Conservation (phyloP, 2,888 invertebrate species). For the Sceliomorpha sp. region DNA sequence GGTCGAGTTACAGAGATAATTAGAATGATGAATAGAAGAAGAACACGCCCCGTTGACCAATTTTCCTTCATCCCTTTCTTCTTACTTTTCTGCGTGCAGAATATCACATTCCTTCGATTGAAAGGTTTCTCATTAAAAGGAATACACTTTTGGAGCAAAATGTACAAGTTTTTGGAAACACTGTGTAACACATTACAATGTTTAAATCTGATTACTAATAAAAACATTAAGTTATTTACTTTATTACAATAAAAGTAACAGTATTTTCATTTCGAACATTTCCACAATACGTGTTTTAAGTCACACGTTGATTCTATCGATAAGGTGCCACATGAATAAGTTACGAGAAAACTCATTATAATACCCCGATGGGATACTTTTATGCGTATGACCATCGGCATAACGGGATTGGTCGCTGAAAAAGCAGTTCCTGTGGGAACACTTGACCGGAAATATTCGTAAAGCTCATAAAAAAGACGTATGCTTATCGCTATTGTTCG, state of each 20-base stretch:
- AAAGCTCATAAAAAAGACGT: conserved; percentile 70
- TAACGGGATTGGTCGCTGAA: conserved; percentile 67
- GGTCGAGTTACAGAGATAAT: conserved; percentile 77
- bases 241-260: neutral
- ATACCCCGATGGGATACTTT: conserved; percentile 73
- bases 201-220: too few relatives aligned
- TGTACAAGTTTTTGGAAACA: too few relatives aligned
- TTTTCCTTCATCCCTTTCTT: conserved; percentile 60
- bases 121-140: conserved; percentile 7
- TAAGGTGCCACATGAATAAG: conserved; percentile 59
- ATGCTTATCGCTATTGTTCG: conserved; percentile 64
- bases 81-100: conserved; percentile 7
- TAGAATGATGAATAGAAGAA: conserved; percentile 75
- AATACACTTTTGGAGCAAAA: too few relatives aligned
- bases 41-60: conserved; percentile 73
- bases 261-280: neutral
- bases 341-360: conserved; percentile 65
- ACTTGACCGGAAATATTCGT: conserved; percentile 73
- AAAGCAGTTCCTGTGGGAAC: conserved; percentile 70
- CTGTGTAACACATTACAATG: too few relatives aligned
- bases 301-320: conserved; percentile 45
- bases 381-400: conserved; percentile 62
- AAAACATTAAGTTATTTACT: too few relatives aligned
- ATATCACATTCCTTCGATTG: conserved; percentile 40
- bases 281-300: conserved; percentile 27